These are phyloP conservation scores for Lateolabrax maculatus DNA, from an alignment of 2,797 vertebrate genomes.

Conservation along the genomic window DNA sequence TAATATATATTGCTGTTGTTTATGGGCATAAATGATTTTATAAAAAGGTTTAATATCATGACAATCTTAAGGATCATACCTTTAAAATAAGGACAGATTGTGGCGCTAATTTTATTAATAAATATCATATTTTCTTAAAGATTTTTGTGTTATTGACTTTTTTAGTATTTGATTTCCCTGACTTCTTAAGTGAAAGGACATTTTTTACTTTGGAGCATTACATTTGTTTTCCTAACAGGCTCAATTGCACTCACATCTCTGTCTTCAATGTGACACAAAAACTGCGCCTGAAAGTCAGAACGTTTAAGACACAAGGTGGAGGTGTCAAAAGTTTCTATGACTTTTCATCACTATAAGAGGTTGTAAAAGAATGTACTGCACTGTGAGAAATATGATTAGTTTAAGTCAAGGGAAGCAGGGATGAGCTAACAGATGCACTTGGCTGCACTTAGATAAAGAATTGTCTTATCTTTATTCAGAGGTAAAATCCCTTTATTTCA, in stretches of 20 bases:
- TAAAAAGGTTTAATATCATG: not conserved
- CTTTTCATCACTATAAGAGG: constrained; percentile 17
- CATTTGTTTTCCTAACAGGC: too few relatives aligned
- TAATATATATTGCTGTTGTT: not conserved
- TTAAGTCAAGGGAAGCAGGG: not conserved
- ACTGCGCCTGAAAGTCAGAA: not conserved
- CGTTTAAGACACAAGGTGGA: not conserved
- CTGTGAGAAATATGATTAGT: constrained; percentile 10
- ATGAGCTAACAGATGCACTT: constrained; percentile 27
- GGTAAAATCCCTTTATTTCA: constrained; percentile 51
- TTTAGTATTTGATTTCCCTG: not conserved
- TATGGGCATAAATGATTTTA: not conserved
- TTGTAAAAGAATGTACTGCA: constrained; percentile 15
- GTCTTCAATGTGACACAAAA: not conserved
- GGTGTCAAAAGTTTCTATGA: not conserved
- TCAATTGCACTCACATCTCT: not conserved
- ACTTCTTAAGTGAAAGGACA: not conserved
- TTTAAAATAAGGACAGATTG: not conserved
- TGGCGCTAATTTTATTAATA: not conserved
- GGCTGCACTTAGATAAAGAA: constrained; percentile 30
- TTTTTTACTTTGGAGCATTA: not conserved
- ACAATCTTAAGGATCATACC: not conserved
- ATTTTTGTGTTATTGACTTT: too few relatives aligned
- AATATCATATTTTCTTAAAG: not conserved
- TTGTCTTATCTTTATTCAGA: constrained; percentile 47